phyloP scores from a whole-genome alignment of 2,113 vertebrate species.

The Hydrochoerus hydrochaeris region DNA sequence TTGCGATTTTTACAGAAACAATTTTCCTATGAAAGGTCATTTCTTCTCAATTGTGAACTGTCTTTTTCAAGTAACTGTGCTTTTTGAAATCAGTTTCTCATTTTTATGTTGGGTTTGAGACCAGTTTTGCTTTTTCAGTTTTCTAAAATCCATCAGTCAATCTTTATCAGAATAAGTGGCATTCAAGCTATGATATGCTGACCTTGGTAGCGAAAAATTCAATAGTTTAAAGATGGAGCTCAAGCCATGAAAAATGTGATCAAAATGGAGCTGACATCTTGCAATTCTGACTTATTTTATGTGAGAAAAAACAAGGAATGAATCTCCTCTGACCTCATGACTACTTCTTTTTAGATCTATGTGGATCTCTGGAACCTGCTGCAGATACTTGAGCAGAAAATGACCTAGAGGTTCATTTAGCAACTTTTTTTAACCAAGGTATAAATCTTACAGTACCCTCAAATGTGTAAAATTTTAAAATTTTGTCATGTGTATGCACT shows the following conservation, averaged over 20 bases:
- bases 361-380: not conserved
- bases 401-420: not conserved
- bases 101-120: not conserved
- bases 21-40: constrained; percentile 37
- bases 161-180: constrained; percentile 58
- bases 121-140: constrained; percentile 16
- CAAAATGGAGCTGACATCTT: constrained; percentile 59
- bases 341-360: constrained; percentile 24
- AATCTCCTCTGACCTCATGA: constrained; percentile 20
- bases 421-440: not conserved
- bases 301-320: constrained; percentile 17
- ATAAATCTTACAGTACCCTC: not conserved
- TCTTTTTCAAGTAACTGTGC: constrained; percentile 13
- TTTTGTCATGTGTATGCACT: not conserved
- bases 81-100: constrained; percentile 31
- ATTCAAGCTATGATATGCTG: constrained; percentile 48
- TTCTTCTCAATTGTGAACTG: not conserved
- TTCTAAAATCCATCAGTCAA: constrained; percentile 60
- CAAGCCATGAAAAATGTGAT: constrained; percentile 65
- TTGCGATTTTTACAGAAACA: not conserved
- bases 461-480: not conserved
- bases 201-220: constrained; percentile 60
- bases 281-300: constrained; percentile 63
- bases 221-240: constrained; percentile 70
- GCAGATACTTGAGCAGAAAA: constrained; percentile 17